Conservation (phyloP, 1,140 invertebrate species). For the Myzus persicae region DNA sequence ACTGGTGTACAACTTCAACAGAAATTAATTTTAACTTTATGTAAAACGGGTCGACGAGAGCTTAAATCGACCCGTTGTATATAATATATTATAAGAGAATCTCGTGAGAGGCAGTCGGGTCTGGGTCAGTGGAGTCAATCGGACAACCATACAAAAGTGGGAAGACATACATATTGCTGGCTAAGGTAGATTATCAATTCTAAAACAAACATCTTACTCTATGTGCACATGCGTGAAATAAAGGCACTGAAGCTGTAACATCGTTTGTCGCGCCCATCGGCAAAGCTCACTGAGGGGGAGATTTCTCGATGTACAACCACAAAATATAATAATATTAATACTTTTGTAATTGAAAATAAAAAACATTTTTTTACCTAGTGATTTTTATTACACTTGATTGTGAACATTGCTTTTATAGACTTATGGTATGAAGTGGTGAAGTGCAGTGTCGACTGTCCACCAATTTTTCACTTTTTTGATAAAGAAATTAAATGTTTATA, state of each 20-base stretch:
- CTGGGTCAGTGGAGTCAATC: background rate
- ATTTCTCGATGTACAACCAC: background rate
- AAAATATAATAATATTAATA: no score
- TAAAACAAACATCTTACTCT: background rate
- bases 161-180: background rate
- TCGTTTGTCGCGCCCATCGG: background rate
- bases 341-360: no score
- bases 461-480: no score
- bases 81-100: background rate
- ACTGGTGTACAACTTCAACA: background rate
- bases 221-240: background rate
- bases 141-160: background rate
- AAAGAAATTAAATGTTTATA: no score
- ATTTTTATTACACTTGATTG: no score
- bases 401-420: no score
- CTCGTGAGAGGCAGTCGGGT: background rate
- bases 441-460: no score
- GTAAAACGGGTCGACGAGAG: background rate
- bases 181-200: background rate
- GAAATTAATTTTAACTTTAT: background rate
- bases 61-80: background rate
- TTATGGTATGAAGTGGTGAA: no score
- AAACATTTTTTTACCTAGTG: no score
- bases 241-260: background rate
- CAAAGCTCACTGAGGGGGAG: background rate